These are phyloP conservation scores for Drosophila anceps DNA, from an alignment of 2,888 invertebrate species.

Conservation along the genomic window DNA sequence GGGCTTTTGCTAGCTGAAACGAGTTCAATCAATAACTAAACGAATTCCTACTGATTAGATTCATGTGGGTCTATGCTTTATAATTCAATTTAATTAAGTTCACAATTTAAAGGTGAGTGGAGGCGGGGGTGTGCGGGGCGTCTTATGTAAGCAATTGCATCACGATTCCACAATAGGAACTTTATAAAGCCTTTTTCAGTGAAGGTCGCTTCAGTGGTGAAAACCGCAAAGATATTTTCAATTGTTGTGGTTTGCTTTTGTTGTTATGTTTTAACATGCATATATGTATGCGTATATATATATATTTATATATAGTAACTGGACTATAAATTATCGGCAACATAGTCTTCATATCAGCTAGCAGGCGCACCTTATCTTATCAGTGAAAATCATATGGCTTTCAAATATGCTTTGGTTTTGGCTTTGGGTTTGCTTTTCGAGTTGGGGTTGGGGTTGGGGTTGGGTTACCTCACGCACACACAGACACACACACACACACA, in stretches of 20 bases:
- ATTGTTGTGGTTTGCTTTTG: constrained; percentile 36
- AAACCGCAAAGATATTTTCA: constrained; percentile 48
- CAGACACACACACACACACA: neutral
- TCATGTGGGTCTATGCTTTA: neutral
- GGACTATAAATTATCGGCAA: constrained; percentile 26
- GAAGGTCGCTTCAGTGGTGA: constrained; percentile 37
- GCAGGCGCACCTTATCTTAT: constrained; percentile 51
- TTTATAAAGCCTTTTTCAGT: constrained; percentile 14
- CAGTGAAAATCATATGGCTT: constrained; percentile 53
- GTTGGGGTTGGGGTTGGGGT: constrained; percentile 11
- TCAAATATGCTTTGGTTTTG: constrained; percentile 43
- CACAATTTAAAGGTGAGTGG: neutral
- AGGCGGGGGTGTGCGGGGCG: neutral
- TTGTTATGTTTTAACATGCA: neutral
- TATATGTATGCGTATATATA: constrained; percentile 9
- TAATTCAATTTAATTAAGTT: constrained; percentile 21
- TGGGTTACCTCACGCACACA: constrained; percentile 15
- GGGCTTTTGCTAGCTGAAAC: neutral
- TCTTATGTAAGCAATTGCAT: constrained; percentile 61
- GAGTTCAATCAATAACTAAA: constrained; percentile 1
- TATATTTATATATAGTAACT: constrained; percentile 17
- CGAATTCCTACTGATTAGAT: constrained; percentile 9
- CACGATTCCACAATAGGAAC: constrained; percentile 60
- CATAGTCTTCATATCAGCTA: constrained; percentile 49
- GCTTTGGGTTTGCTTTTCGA: constrained; percentile 35